Conservation (phyloP, 2,113 vertebrate species). For the Pleuronectes platessa region DNA sequence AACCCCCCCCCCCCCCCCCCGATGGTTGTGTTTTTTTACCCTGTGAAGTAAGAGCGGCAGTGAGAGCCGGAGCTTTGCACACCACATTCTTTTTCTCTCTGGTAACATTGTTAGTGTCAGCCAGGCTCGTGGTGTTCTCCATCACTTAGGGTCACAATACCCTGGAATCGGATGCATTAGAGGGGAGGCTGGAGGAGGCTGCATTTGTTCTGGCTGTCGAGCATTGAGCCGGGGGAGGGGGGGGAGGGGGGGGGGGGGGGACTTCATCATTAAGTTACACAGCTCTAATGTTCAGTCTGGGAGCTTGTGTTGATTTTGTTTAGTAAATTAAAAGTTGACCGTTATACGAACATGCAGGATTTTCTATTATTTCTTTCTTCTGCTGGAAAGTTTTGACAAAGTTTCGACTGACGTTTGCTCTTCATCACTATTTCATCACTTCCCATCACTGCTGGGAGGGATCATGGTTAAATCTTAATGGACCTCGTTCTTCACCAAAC, state of each 20-base stretch:
- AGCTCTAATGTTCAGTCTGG: slow-evolving; percentile 18
- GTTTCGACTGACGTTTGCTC: too few relatives aligned
- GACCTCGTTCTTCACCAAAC: too few relatives aligned
- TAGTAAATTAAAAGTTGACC: neutral
- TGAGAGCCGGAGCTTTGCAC: slow-evolving; percentile 51
- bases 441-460: neutral
- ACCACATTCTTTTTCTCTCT: slow-evolving; percentile 57
- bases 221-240: too few relatives aligned
- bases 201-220: slow-evolving; percentile 63
- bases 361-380: neutral
- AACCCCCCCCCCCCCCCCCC: slow-evolving; percentile 40
- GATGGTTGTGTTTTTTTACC: slow-evolving; percentile 57
- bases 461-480: too few relatives aligned
- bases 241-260: neutral
- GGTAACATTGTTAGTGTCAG: slow-evolving; percentile 81
- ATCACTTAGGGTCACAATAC: slow-evolving; percentile 81
- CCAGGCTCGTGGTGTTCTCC: slow-evolving; percentile 69
- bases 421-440: neutral
- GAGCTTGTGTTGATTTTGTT: neutral
- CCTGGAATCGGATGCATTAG: slow-evolving; percentile 71
- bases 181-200: slow-evolving; percentile 31
- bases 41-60: slow-evolving; percentile 53
- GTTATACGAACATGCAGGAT: too few relatives aligned
- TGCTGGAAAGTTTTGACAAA: neutral
- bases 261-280: slow-evolving; percentile 7